A percentile compares a stretch with the other conserved stretches of the same genome.
Conservation (phyloP, 2,797 vertebrate species). For the Helarctos malayanus region DNA sequence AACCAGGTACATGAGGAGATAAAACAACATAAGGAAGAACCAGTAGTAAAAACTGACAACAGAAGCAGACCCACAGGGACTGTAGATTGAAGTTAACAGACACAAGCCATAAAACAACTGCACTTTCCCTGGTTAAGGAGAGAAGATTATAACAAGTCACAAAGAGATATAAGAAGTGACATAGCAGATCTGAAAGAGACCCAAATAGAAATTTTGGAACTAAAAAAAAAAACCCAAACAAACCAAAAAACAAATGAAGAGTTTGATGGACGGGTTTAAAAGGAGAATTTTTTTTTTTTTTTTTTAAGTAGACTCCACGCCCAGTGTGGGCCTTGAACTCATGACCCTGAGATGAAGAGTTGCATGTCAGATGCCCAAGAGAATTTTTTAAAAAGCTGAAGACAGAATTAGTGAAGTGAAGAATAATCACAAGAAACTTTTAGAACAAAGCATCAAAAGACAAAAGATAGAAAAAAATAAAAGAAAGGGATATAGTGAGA, state of each 20-base stretch:
- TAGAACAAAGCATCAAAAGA: slow-evolving; percentile 12
- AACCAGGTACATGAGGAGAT: background rate
- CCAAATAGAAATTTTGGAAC: slow-evolving; percentile 33
- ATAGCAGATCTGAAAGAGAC: slow-evolving; percentile 27
- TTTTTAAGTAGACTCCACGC: background rate
- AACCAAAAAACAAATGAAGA: slow-evolving; percentile 13
- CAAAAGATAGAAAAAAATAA: slow-evolving; percentile 34
- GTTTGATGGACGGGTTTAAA: background rate
- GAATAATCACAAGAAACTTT: background rate
- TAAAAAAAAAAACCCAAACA: background rate
- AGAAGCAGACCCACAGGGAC: background rate
- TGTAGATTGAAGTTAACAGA: background rate
- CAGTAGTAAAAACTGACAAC: background rate
- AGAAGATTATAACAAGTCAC: slow-evolving; percentile 11
- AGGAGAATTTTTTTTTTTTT: background rate
- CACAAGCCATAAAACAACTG: background rate
- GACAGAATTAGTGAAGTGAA: slow-evolving; percentile 37
- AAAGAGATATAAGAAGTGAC: slow-evolving; percentile 3
- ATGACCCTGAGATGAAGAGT: background rate
- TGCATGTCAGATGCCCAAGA: background rate
- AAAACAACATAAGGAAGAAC: slow-evolving; percentile 24
- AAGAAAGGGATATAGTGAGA: background rate
- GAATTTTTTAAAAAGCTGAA: slow-evolving; percentile 11
- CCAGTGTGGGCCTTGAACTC: background rate
- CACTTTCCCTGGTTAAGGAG: background rate